Evolutionary conservation across 92 coral and sea anemone genomes (phyloP).

Genomic region (Phenganax subtilis): DNA sequence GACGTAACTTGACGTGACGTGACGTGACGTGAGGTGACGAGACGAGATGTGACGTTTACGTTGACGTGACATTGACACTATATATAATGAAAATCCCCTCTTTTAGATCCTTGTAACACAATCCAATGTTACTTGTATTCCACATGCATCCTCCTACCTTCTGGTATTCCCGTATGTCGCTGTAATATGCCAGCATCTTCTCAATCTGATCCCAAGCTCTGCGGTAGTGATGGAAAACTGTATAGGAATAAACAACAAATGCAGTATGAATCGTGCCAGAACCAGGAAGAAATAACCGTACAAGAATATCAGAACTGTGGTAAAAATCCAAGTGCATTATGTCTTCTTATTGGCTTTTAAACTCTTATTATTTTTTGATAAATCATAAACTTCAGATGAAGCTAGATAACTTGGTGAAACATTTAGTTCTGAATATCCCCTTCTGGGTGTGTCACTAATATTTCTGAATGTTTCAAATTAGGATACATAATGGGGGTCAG

Average conservation of each 20-base stretch:
- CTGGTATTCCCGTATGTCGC: conserved; percentile 42
- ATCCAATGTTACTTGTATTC: conserved; percentile 19
- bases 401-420: too few relatives aligned
- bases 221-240: conserved; percentile 68
- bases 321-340: conserved; percentile 7
- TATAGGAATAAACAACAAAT: conserved; percentile 68
- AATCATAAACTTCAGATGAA: too few relatives aligned
- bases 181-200: conserved; percentile 53
- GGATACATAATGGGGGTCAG: too few relatives aligned
- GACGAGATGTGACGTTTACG: not conserved
- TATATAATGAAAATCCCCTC: too few relatives aligned
- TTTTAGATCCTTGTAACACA: conserved; percentile 31
- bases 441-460: too few relatives aligned
- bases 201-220: conserved; percentile 53
- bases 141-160: not conserved
- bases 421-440: too few relatives aligned
- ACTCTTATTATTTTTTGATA: too few relatives aligned
- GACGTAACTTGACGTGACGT: not conserved
- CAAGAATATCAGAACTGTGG: conserved; percentile 33
- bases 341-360: not conserved
- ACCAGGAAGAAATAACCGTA: conserved; percentile 49
- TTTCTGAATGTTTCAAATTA: too few relatives aligned
- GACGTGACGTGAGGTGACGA: not conserved
- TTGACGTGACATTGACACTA: not conserved
- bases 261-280: conserved; percentile 63